These are phyloP conservation scores for Coendou prehensilis DNA, from an alignment of 2,797 vertebrate species.

Conservation along the genomic window DNA sequence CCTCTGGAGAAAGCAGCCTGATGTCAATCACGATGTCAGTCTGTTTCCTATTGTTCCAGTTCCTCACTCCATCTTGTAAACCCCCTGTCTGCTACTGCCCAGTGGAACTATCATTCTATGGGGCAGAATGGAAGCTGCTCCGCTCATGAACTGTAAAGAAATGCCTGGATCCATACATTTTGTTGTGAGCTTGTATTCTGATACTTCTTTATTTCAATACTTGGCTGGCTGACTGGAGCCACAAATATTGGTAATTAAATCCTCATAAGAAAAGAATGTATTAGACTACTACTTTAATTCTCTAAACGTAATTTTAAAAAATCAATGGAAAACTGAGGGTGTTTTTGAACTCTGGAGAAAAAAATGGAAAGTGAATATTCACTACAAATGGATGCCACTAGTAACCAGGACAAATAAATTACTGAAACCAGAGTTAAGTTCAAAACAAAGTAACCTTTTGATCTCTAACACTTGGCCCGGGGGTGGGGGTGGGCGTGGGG, in stretches of 20 bases:
- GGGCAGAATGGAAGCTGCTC: neutral
- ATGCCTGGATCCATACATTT: neutral
- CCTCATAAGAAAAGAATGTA: slow-evolving; percentile 37
- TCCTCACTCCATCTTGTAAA: neutral
- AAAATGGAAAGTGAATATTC: neutral
- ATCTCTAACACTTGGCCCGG: slow-evolving; percentile 34
- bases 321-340: neutral
- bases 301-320: neutral
- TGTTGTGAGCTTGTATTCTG: neutral
- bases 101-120: neutral
- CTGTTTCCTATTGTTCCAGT: neutral
- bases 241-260: slow-evolving; percentile 25
- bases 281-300: slow-evolving; percentile 55
- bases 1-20: neutral
- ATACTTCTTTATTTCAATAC: neutral
- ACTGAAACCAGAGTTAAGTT: slow-evolving; percentile 62
- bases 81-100: neutral
- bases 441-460: slow-evolving; percentile 73
- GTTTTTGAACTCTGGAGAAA: neutral
- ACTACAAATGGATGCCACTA: neutral
- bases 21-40: neutral
- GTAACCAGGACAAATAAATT: slow-evolving; percentile 64
- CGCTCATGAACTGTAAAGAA: neutral
- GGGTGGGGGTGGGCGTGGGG: neutral
- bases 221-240: neutral